Evolutionary conservation across 2,797 vertebrate genomes (phyloP).

Genomic region (Rhincodon typus): DNA sequence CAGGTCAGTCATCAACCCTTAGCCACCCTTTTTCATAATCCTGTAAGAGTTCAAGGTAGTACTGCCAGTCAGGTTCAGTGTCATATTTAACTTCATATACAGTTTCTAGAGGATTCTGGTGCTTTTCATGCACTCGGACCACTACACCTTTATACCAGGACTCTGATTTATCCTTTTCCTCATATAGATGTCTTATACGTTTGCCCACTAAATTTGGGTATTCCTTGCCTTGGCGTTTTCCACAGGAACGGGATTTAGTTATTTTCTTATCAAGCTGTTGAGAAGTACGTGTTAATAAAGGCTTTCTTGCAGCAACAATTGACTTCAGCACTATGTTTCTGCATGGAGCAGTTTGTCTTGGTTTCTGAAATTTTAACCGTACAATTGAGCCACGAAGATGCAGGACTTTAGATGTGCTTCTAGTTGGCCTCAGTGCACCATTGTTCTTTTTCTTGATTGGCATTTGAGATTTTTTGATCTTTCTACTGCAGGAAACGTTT

Average conservation of each 20-base stretch:
- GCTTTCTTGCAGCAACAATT: background rate
- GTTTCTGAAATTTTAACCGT: constrained; percentile 64
- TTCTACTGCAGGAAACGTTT: constrained; percentile 37
- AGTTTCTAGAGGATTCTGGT: constrained; percentile 66
- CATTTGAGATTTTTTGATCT: background rate
- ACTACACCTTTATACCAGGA: constrained; percentile 71
- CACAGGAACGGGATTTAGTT: background rate
- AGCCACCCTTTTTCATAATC: constrained; percentile 79
- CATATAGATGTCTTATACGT: constrained; percentile 69
- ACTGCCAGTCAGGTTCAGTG: constrained; percentile 72
- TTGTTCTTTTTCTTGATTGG: background rate
- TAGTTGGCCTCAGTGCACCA: constrained; percentile 41
- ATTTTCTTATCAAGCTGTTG: background rate
- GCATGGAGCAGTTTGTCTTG: constrained; percentile 44
- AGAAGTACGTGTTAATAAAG: background rate
- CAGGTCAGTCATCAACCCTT: constrained; percentile 58
- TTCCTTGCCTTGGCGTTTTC: background rate
- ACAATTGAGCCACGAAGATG: constrained; percentile 46
- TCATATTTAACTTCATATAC: constrained; percentile 74
- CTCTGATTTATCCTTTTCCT: constrained; percentile 70
- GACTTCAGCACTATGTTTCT: background rate
- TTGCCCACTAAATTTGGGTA: constrained; percentile 72
- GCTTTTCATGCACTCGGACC: constrained; percentile 59
- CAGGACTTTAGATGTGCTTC: constrained; percentile 47
- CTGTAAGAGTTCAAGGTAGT: constrained; percentile 71